Base-by-base conservation (phyloP, 2,797 vertebrate genomes). In the Gila robusta region DNA sequence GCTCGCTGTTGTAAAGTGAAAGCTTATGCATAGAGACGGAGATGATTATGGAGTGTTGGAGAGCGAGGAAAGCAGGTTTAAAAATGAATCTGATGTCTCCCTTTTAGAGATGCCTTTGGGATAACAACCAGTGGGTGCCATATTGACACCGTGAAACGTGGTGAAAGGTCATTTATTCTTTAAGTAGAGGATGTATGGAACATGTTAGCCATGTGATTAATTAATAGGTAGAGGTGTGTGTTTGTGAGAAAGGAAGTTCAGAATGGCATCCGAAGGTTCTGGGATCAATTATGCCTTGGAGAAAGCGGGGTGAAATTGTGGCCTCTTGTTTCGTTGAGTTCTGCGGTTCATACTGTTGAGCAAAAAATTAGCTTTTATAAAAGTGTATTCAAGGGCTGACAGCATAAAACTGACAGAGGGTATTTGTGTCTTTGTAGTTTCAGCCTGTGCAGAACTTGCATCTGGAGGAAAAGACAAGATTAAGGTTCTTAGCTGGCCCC, bases 381-480 rank as follows among this genome's bases (percentile, higher is more conserved):
- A 83, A 77, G 86, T 44, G 23, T 56, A 37, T 88, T 83, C 70
- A 44, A 86, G 79, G 82, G 78, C 32, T 70, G 81, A 56, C 44
- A 17, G 73, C 19, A 74, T 89, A 78, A 87, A 88, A 78, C 88
- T 90, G 89, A 90, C 88, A 83, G 72, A 88, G 82, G 81, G 77
- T 64, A 83, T 87, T 88, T 89, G 84, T 88, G 82, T 70, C 87
- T 89, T 87, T 87, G 89, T 83, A 85, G 88, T 89, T 79, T 84
- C 26, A 71, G 72, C n/a, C 74, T 80, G 79, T 76, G 73, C 82
- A 82, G 82, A 67, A 56, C 64, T 70, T 87, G 86, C 89, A 91
- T 91, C 88, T 91, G 88, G 89, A 89, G 89, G 87, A 86, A 90
- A 91, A 89, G 83, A 87, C 90, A 83, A 90, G 87, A 90, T 89